A percentile compares a stretch with the other conserved stretches of the same genome.
These are phyloP conservation scores for Wasmannia auropunctata DNA, from an alignment of 1,140 invertebrate genomes.

Conservation along the genomic window DNA sequence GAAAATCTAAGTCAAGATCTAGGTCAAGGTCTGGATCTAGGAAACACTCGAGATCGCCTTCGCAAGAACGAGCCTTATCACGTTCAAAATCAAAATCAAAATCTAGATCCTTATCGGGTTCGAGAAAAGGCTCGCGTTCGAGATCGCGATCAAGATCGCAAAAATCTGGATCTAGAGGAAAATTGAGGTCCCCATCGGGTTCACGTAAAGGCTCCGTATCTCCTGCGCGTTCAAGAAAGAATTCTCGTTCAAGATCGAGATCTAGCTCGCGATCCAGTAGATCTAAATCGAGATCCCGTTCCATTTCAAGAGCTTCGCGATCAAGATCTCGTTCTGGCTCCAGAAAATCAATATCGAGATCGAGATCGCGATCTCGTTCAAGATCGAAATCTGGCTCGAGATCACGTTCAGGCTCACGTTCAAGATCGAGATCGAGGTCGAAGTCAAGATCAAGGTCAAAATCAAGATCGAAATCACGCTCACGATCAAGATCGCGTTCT, in stretches of 20 bases:
- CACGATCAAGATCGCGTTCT: constrained; percentile 65
- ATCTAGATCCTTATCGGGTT: constrained; percentile 75
- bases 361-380: constrained; percentile 65
- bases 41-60: constrained; percentile 66
- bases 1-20: constrained; percentile 70
- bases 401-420: constrained; percentile 76
- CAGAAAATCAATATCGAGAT: constrained; percentile 77
- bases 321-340: constrained; percentile 75
- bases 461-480: constrained; percentile 49
- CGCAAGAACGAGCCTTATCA: constrained; percentile 59
- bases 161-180: constrained; percentile 70
- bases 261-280: constrained; percentile 70
- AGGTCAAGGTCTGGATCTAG: constrained; percentile 73
- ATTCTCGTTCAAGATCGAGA: constrained; percentile 77
- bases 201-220: constrained; percentile 74
- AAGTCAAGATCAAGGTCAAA: constrained; percentile 73
- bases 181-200: constrained; percentile 76
- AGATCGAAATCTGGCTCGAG: constrained; percentile 75
- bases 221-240: constrained; percentile 63
- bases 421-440: not conserved
- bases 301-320: constrained; percentile 61
- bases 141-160: constrained; percentile 75
- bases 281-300: constrained; percentile 60
- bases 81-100: constrained; percentile 76
- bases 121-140: constrained; percentile 78